A percentile compares a stretch with the other conserved stretches of the same genome.
Conservation (phyloP, 2,888 invertebrate genomes). For the Metallyticus violacea region DNA sequence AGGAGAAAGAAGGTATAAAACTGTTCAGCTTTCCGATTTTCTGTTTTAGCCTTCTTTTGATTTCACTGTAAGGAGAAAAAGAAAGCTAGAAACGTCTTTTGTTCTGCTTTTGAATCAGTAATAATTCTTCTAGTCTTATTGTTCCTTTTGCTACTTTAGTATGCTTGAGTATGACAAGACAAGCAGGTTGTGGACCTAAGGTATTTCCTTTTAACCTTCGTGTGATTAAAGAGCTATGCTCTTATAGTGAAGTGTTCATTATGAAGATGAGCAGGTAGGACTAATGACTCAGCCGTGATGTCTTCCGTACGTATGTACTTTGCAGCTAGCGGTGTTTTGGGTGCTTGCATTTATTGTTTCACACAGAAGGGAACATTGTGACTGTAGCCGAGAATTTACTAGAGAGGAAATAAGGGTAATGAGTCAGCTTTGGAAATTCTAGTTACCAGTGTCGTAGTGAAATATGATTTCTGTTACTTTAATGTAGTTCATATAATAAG, state of each 20-base stretch:
- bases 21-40: neutral
- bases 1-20: neutral
- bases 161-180: neutral
- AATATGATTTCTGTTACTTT: no score
- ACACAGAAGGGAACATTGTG: no score
- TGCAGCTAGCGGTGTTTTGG: neutral
- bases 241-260: no score
- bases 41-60: neutral
- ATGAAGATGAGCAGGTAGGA: neutral
- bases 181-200: neutral
- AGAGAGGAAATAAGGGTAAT: no score
- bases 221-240: neutral
- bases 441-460: no score
- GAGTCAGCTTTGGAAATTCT: no score
- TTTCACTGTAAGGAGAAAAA: neutral
- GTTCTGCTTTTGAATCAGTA: neutral
- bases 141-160: neutral
- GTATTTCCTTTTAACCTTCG: neutral
- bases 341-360: no score
- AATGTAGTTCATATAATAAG: no score
- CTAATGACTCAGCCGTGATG: neutral
- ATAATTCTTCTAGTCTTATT: neutral
- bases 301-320: neutral
- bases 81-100: neutral
- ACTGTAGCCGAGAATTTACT: no score